A percentile compares a stretch with the other conserved stretches of the same genome.
Evolutionary conservation across 2,113 vertebrate genomes (phyloP).

Genomic region (Istiophorus platypterus): DNA sequence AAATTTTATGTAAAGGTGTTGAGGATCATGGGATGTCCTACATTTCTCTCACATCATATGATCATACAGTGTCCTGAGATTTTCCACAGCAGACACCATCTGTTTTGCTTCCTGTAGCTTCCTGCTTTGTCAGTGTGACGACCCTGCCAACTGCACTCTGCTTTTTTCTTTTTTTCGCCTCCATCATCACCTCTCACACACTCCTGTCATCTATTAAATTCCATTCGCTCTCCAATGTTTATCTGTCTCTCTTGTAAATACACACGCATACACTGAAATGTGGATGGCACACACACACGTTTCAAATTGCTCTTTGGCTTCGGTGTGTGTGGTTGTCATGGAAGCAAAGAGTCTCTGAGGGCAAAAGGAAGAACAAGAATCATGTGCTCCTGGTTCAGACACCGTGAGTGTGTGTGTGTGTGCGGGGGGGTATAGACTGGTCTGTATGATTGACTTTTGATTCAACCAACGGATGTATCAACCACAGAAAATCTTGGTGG

Average conservation of each 20-base stretch:
- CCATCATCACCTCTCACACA: not conserved
- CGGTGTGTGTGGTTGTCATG: conserved; percentile 73
- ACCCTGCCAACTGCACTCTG: not conserved
- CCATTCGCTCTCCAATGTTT: not conserved
- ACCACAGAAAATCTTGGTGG: too few relatives aligned
- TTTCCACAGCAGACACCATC: conserved; percentile 34
- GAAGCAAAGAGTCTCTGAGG: conserved; percentile 60
- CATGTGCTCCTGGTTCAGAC: conserved; percentile 38
- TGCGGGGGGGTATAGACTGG: not conserved
- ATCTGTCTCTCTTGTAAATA: conserved; percentile 1
- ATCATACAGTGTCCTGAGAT: not conserved
- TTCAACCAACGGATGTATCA: too few relatives aligned
- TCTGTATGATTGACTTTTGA: not conserved
- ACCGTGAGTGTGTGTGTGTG: conserved; percentile 7
- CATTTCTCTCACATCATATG: not conserved
- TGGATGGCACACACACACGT: not conserved
- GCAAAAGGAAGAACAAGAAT: conserved; percentile 13
- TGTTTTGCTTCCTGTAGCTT: conserved; percentile 19
- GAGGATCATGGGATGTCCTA: not conserved
- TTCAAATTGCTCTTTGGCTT: conserved; percentile 17
- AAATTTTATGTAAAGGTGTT: not conserved
- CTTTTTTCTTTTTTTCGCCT: not conserved
- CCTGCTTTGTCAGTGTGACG: not conserved
- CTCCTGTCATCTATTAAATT: not conserved
- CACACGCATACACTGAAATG: not conserved